phyloP scores from a whole-genome alignment of 2,797 vertebrate genomes.

The Paedocypris micromegethes region DNA sequence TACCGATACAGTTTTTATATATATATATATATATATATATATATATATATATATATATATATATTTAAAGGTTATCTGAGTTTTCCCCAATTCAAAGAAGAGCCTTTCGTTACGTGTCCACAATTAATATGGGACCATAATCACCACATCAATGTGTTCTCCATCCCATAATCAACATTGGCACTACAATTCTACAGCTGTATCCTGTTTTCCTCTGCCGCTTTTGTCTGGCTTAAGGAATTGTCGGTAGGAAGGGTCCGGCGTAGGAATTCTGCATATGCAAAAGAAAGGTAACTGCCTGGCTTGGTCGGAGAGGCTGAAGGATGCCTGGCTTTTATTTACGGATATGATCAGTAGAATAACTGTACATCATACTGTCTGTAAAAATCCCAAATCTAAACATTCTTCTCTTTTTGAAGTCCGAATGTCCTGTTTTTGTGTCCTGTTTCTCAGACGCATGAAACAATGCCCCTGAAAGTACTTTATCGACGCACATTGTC shows the following conservation, averaged over 20 bases:
- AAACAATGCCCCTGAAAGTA: constrained; percentile 24
- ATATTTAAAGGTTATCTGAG: too few species aligned
- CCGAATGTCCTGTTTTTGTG: constrained; percentile 47
- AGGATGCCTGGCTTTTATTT: constrained; percentile 41
- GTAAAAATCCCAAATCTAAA: constrained; percentile 42
- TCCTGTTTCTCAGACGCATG: constrained; percentile 9
- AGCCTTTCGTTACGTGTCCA: too few species aligned
- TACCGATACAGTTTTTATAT: too few species aligned
- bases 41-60: too few species aligned
- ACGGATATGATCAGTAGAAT: constrained; percentile 45
- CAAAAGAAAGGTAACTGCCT: constrained; percentile 41
- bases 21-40: too few species aligned
- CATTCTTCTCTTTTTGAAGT: constrained; percentile 38
- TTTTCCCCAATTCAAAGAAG: too few species aligned
- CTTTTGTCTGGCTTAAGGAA: constrained; percentile 61
- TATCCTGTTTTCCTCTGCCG: constrained; percentile 69
- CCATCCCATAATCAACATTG: constrained; percentile 34
- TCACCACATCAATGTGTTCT: too few species aligned
- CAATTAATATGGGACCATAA: too few species aligned
- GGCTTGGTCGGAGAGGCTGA: constrained; percentile 20
- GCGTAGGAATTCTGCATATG: constrained; percentile 47
- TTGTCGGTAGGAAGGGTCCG: constrained; percentile 60
- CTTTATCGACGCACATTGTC: constrained; percentile 4
- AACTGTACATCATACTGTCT: constrained; percentile 35
- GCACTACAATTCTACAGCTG: constrained; percentile 60